Evolutionary conservation across 2,113 vertebrate species (phyloP).

Genomic region (Phaetusa simplex): DNA sequence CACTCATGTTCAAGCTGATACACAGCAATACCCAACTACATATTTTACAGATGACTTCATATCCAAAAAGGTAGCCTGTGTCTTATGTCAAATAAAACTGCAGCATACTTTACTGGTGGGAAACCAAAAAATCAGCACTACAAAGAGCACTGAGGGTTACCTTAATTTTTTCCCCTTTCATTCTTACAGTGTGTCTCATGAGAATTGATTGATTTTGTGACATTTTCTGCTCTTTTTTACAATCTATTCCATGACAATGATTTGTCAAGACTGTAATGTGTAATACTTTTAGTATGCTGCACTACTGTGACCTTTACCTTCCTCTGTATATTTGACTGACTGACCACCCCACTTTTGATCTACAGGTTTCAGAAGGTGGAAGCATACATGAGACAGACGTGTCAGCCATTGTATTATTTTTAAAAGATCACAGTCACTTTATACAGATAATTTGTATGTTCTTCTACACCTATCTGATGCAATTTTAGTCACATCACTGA

Average conservation of each 20-base stretch:
- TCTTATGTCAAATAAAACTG: neutral
- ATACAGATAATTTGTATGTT: neutral
- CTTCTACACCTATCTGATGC: neutral
- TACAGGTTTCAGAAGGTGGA: neutral
- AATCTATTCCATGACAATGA: constrained; percentile 43
- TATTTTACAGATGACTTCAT: neutral
- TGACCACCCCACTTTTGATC: constrained; percentile 10
- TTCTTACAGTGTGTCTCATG: neutral
- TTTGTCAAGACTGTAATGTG: constrained; percentile 36
- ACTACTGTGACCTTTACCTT: constrained; percentile 38
- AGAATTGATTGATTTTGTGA: constrained; percentile 60
- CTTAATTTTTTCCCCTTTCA: neutral
- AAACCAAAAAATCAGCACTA: neutral
- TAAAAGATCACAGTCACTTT: neutral
- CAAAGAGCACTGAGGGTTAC: neutral
- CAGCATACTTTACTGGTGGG: neutral
- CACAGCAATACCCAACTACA: neutral
- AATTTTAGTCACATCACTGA: neutral
- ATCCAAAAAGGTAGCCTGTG: neutral
- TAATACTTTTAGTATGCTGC: constrained; percentile 55
- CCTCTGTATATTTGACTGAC: constrained; percentile 33
- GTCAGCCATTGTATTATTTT: neutral
- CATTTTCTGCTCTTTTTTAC: constrained; percentile 67
- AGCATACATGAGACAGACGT: neutral
- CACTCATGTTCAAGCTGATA: neutral